Base-by-base conservation (phyloP, 2,113 vertebrate species). In the Lates calcarifer region DNA sequence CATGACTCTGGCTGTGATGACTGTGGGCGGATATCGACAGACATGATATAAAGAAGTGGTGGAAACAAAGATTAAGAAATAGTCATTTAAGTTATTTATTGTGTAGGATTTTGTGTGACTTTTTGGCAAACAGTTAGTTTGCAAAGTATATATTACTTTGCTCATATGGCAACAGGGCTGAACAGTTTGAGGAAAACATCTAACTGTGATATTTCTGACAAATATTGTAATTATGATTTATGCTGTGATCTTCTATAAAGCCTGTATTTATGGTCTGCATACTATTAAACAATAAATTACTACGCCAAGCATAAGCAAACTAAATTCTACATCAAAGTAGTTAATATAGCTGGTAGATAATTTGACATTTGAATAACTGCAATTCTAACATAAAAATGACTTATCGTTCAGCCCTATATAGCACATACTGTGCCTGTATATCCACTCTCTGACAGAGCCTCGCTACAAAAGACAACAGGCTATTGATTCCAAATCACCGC, bases 401-500 rank as follows among this genome's bases (percentile, higher is more conserved):
- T 7, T 20, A 55, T 4, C 22, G 3, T 2, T 35, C 14, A 4
- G 12, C 9, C 17, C 5, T 13, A 1, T n/a, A 35, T 62, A 33
- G 37, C 28, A 9, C 37, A 62, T 5, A 3, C 6, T 26, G 33
- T 15, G 20, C 56, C 6, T 26, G 33, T 15, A 24, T 61, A 3
- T 74, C 14, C 17, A 24, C 31, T 37, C 64, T 43, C 37, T 61
- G 57, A 69, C 68, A 45, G 26, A 62, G 55, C 28, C 41, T 24
- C 45, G 55, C 51, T 31, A 78, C 35, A 58, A 62, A 72, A 31
- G 17, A 64, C 62, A 35, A 37, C 13, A 20, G 20, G 26, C 51
- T 51, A 57, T 49, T 77, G 68, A 81, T 63, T 86, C 58, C 69
- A 79, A 60, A 79, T 69, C 60, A 57, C 74, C 51, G 69, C 39